Percentiles rank a stretch among this genome's conserved stretches.
These are phyloP conservation scores for Drosophila lacicola DNA, from an alignment of 2,888 invertebrate genomes.

Conservation along the genomic window DNA sequence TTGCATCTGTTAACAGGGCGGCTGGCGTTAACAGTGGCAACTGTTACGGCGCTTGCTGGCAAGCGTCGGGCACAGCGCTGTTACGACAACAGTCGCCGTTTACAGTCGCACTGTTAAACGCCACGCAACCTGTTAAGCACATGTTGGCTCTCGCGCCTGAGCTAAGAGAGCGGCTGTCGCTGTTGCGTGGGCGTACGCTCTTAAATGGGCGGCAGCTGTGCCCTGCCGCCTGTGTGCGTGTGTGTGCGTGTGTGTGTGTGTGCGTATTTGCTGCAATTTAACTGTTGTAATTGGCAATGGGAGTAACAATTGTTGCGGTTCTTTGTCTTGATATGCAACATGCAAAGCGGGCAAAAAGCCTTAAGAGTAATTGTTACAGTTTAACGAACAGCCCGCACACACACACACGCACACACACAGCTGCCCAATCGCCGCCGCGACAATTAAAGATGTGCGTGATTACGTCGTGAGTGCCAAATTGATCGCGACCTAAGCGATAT, in stretches of 20 bases:
- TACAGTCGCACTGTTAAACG: conserved; percentile 25
- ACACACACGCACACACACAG: background rate
- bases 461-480: background rate
- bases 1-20: conserved; percentile 57
- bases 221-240: background rate
- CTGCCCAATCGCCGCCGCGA: background rate
- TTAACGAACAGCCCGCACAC: conserved; percentile 3
- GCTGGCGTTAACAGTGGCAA: conserved; percentile 22
- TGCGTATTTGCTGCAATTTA: conserved; percentile 23
- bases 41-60: conserved; percentile 37
- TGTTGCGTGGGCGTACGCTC: conserved; percentile 16
- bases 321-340: conserved; percentile 16
- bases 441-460: conserved; percentile 9
- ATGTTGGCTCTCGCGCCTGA: conserved; percentile 5
- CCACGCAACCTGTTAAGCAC: conserved; percentile 31
- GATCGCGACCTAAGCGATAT: background rate
- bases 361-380: conserved; percentile 3
- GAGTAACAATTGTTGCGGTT: conserved; percentile 27
- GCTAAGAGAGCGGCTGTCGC: conserved; percentile 6
- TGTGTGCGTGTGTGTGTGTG: background rate
- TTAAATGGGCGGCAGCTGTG: conserved; percentile 14
- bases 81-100: conserved; percentile 34
- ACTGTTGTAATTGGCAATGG: conserved; percentile 36
- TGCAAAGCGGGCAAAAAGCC: background rate
- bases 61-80: conserved; percentile 18